phyloP scores from a whole-genome alignment of 2,888 invertebrate species.

The Idaea biselata region DNA sequence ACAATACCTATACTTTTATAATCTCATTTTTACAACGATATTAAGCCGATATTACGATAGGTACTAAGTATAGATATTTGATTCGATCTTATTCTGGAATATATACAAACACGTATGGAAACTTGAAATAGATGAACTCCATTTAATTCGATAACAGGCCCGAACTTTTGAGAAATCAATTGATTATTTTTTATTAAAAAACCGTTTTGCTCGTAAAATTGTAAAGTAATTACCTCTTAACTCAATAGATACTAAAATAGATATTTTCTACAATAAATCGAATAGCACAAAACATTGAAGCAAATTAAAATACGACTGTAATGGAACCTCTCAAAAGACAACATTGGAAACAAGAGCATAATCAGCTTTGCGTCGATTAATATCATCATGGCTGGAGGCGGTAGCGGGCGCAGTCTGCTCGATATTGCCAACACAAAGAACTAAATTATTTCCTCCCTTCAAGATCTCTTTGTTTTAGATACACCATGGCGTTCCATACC shows the following conservation, averaged over 20 bases:
- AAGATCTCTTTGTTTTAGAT: slow-evolving; percentile 65
- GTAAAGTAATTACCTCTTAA: too few species aligned
- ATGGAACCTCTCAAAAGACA: slow-evolving; percentile 54
- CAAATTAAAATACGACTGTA: slow-evolving; percentile 34
- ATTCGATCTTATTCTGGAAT: too few species aligned
- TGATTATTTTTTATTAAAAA: too few species aligned
- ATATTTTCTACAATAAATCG: slow-evolving; percentile 6
- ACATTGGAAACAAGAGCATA: slow-evolving; percentile 62
- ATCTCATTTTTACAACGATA: too few species aligned
- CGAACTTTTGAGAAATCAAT: too few species aligned
- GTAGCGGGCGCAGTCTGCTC: slow-evolving; percentile 49
- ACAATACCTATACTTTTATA: too few species aligned
- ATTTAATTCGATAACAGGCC: too few species aligned
- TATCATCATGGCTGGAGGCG: slow-evolving; percentile 63
- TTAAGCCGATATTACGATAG: too few species aligned
- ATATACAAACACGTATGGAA: too few species aligned
- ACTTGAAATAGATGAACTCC: too few species aligned
- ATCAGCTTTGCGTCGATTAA: slow-evolving; percentile 77
- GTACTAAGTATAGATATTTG: too few species aligned
- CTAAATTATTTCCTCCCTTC: slow-evolving; percentile 73
- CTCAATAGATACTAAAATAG: neutral
- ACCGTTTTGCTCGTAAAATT: too few species aligned
- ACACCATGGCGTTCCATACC: slow-evolving; percentile 42
- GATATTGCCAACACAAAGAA: slow-evolving; percentile 73
- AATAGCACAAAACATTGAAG: slow-evolving; percentile 20